phyloP scores from a whole-genome alignment of 2,113 vertebrate species.

The Corythoichthys haematopterus region DNA sequence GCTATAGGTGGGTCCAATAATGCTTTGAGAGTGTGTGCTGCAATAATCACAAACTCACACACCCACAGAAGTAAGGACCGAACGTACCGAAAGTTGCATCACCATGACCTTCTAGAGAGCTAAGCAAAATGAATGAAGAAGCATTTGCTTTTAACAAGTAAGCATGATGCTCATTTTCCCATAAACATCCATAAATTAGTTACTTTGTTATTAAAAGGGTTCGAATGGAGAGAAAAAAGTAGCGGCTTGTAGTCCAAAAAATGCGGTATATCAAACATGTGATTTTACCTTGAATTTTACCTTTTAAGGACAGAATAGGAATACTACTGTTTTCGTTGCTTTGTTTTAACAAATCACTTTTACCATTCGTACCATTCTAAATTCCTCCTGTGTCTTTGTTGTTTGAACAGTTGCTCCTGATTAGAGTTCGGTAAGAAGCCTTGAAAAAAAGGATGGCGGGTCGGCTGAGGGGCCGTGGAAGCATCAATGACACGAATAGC shows the following conservation, averaged over 20 bases:
- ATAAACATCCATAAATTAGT: too few species aligned
- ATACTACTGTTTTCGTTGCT: constrained; percentile 46
- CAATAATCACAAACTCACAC: too few species aligned
- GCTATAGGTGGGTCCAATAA: too few species aligned
- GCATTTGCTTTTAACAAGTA: too few species aligned
- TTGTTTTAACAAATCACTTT: constrained; percentile 39
- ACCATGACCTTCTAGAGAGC: too few species aligned
- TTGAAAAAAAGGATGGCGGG: constrained; percentile 49
- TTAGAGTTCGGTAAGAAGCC: constrained; percentile 64
- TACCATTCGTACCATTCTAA: constrained; percentile 42
- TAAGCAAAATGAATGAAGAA: too few species aligned
- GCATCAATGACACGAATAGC: constrained; percentile 74
- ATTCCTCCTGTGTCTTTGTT: constrained; percentile 56
- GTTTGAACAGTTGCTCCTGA: constrained; percentile 78
- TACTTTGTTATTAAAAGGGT: too few species aligned
- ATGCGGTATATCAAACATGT: constrained; percentile 25
- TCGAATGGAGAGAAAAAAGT: too few species aligned
- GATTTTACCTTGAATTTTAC: constrained; percentile 19
- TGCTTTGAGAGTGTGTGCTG: too few species aligned
- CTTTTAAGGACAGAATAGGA: constrained; percentile 27
- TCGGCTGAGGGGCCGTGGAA: constrained; percentile 49
- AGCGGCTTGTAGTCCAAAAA: neutral
- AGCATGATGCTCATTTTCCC: too few species aligned
- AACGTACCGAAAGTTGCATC: too few species aligned
- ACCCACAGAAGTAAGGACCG: too few species aligned